phyloP scores from a whole-genome alignment of 37 sponge, comb jelly and placozoan genomes.

The Cladorhizidae sp. region DNA sequence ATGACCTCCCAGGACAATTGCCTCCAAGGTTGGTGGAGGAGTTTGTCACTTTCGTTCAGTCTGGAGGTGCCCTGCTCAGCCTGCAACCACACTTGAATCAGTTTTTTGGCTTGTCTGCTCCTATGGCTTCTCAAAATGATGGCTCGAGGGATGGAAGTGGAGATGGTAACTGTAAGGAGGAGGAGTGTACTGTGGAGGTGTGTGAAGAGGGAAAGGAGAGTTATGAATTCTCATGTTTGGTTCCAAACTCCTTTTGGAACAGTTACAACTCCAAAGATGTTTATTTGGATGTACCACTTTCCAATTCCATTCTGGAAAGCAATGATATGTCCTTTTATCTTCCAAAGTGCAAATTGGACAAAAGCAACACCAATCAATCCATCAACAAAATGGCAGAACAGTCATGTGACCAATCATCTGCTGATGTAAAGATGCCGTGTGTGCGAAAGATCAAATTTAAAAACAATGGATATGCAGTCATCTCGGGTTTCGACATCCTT shows the following conservation, averaged over 20 bases:
- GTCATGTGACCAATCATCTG: not conserved
- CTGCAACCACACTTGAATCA: constrained; percentile 35
- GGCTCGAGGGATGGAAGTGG: not conserved
- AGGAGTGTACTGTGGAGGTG: not conserved
- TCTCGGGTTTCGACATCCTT: constrained; percentile 52
- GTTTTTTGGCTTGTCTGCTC: constrained; percentile 7
- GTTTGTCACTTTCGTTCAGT: constrained; percentile 18
- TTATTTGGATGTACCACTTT: not conserved
- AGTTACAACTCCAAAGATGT: not conserved
- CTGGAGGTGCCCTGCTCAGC: constrained; percentile 46
- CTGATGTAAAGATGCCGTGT: not conserved
- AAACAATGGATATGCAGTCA: constrained; percentile 18
- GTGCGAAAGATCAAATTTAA: not conserved
- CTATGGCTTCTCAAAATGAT: not conserved
- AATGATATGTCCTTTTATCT: not conserved
- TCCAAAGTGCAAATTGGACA: not conserved
- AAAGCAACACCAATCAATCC: not conserved
- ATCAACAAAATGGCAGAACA: not conserved
- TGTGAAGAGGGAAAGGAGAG: not conserved
- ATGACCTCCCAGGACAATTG: not conserved
- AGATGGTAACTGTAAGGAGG: not conserved
- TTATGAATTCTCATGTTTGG: constrained; percentile 5
- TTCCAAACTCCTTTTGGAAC: not conserved
- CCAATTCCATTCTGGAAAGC: not conserved
- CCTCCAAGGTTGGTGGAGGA: constrained; percentile 2